phyloP scores from a whole-genome alignment of 2,113 vertebrate genomes.

The Cranoglanis bouderius region DNA sequence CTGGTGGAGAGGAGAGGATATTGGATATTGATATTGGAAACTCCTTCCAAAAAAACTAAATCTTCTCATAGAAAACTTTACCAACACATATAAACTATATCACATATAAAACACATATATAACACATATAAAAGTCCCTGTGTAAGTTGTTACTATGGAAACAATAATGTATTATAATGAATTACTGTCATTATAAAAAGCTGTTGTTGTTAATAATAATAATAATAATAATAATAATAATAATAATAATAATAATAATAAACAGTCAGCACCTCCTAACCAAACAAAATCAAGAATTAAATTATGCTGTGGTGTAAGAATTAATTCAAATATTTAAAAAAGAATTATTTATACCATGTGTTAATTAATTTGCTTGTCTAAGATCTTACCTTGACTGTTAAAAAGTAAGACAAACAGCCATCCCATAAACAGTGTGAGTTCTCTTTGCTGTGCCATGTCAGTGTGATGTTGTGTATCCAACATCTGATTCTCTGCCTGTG shows the following conservation, averaged over 20 bases:
- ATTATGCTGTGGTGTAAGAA: not conserved
- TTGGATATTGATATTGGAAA: too few relatives aligned
- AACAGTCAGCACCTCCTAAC: not conserved
- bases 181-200: not conserved
- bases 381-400: not conserved
- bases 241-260: too few relatives aligned
- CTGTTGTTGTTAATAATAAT: too few relatives aligned
- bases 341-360: not conserved
- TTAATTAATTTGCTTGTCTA: not conserved
- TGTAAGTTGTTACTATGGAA: not conserved
- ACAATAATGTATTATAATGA: not conserved
- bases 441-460: slow-evolving; percentile 5
- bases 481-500: not conserved
- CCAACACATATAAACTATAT: too few relatives aligned
- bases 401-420: not conserved
- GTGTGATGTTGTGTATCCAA: not conserved
- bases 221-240: too few relatives aligned
- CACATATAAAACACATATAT: too few relatives aligned
- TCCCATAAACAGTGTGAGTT: not conserved
- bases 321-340: too few relatives aligned
- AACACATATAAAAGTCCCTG: too few relatives aligned
- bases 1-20: too few relatives aligned
- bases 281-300: not conserved
- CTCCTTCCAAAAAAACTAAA: too few relatives aligned
- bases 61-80: too few relatives aligned